A percentile compares a stretch with the other conserved stretches of the same genome.
These are phyloP conservation scores for Trilocha varians DNA, from an alignment of 2,888 invertebrate species.

Conservation along the genomic window DNA sequence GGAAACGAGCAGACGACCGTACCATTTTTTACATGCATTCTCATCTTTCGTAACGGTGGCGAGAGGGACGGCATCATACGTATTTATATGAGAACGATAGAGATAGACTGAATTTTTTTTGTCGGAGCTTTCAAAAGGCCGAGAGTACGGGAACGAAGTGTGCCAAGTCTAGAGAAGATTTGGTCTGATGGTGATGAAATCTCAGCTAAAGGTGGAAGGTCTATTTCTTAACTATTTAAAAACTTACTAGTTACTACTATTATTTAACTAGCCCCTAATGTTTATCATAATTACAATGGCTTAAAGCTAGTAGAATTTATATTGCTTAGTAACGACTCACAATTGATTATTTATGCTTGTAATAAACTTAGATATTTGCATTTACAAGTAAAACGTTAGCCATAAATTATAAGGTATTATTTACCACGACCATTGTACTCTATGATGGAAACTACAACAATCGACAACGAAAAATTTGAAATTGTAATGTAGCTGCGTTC, in stretches of 20 bases:
- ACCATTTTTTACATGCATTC: conserved; percentile 51
- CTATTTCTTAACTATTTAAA: no score
- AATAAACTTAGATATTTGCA: neutral
- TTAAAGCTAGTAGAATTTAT: no score
- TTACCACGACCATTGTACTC: no score
- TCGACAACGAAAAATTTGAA: no score
- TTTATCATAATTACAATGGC: no score
- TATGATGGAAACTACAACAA: no score
- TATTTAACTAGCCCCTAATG: no score
- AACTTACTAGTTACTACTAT: no score
- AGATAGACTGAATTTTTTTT: conserved; percentile 30
- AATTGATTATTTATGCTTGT: no score
- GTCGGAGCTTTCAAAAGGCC: conserved; percentile 23
- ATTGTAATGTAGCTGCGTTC: no score
- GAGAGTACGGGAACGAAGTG: conserved; percentile 17
- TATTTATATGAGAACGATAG: conserved; percentile 15
- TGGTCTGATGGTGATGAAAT: neutral
- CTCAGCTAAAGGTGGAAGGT: no score
- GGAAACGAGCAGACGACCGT: conserved; percentile 31
- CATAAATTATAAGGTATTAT: neutral
- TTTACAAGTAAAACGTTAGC: neutral
- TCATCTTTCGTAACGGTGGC: conserved; percentile 43
- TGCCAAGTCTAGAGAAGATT: conserved; percentile 11
- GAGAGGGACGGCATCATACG: conserved; percentile 17
- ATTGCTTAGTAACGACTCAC: no score